Percentiles rank a stretch among this genome's conserved stretches.
Conservation (phyloP, 2,113 vertebrate species). For the Corydoras maculifer region DNA sequence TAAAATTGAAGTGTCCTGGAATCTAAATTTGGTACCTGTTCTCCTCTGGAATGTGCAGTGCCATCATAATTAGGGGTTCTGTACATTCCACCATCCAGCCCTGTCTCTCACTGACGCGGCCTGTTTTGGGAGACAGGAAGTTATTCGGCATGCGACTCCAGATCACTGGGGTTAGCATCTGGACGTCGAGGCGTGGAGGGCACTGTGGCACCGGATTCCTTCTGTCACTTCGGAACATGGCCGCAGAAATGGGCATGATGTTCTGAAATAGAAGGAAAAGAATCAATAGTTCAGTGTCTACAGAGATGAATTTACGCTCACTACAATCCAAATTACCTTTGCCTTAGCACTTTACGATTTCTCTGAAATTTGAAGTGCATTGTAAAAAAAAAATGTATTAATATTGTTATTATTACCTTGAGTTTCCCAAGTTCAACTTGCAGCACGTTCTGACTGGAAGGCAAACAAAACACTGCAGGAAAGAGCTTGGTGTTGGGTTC, state of each 20-base stretch:
- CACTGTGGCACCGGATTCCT: constrained; percentile 86
- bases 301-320: no score
- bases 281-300: not conserved
- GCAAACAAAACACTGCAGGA: constrained; percentile 81
- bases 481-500: constrained; percentile 91
- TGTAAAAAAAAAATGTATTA: no score
- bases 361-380: no score
- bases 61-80: constrained; percentile 88
- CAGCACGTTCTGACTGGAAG: constrained; percentile 82
- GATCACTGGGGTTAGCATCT: constrained; percentile 80
- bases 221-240: constrained; percentile 90
- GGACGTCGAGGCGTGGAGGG: constrained; percentile 77
- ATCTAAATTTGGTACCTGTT: constrained; percentile 66
- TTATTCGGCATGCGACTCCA: constrained; percentile 93
- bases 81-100: constrained; percentile 82
- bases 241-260: constrained; percentile 90
- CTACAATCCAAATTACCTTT: no score
- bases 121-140: constrained; percentile 71
- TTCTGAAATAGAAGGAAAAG: constrained; percentile 63
- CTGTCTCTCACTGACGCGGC: constrained; percentile 71
- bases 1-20: no score
- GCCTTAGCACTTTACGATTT: no score
- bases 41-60: constrained; percentile 90
- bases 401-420: constrained; percentile 63
- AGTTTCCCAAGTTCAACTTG: constrained; percentile 90